Base-by-base conservation (phyloP, 2,888 invertebrate species). In the Plagodis pulveraria region DNA sequence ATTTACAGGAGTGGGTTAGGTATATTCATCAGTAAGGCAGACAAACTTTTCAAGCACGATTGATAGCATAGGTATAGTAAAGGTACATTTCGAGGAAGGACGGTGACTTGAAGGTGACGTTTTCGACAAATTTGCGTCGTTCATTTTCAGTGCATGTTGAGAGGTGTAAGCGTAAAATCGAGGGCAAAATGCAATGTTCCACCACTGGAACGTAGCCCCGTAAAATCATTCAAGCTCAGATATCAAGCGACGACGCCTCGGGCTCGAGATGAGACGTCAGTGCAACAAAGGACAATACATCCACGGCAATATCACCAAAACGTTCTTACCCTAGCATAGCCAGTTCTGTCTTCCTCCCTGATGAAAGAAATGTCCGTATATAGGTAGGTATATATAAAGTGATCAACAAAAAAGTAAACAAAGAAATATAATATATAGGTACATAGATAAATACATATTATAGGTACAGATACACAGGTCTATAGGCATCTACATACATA, bases 331-430 rank as follows among this genome's bases (percentile, higher is more conserved):
- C 93, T 91, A 89, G 81, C 90, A 93, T 87, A 93, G 89, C 92
- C 93, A 86, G 87, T 86, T 86, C 88, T 90, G 89, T 93, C 93
- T 87, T 91, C 93, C 91, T 93, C 93, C 93, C 93, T 93, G 91
- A 91, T 92, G 88, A 93, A 91, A 89, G 85, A 91, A 91, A 91
- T 87, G 51, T 79, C 76, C 67, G 78, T 81, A 86, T 78, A 81
- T 78, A 79, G 55, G 78, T 78, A 70, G 68, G 73, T 66, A 70
- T 69, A 67, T 66, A 71, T 69, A 67, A 67, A 71, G 66, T 75
- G 46, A 60, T 48, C 32, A 78, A 77, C 70, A 62, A 55, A 65
- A n/a, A 70, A 65, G 66, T 65, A 75, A 43, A 71, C 71, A 72
- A 66, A 59, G 56, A 22, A 22, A 22, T 22, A 22, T 22, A 22